A percentile compares a stretch with the other conserved stretches of the same genome.
phyloP scores from a whole-genome alignment of 1,140 invertebrate genomes.

The Cecropterus lyciades region DNA sequence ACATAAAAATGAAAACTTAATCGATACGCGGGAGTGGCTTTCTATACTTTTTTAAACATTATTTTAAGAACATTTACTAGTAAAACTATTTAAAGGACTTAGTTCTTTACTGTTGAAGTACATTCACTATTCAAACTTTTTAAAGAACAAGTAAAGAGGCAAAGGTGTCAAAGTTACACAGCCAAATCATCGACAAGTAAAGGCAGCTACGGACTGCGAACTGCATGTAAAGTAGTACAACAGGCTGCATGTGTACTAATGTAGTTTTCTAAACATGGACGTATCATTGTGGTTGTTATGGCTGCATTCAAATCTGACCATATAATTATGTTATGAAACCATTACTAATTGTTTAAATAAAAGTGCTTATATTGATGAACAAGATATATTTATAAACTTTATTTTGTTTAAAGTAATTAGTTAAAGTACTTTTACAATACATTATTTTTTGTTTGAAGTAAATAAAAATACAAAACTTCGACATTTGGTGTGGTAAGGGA shows the following conservation, averaged over 20 bases:
- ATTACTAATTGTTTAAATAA: too few relatives aligned
- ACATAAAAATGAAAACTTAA: too few relatives aligned
- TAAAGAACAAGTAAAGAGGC: background rate
- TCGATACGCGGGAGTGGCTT: too few relatives aligned
- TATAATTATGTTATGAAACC: conserved; percentile 34
- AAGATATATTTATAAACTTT: conserved; percentile 12
- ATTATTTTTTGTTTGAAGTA: too few relatives aligned
- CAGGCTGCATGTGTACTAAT: background rate
- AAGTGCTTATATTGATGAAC: conserved; percentile 7
- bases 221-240: conserved; percentile 33
- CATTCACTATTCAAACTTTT: background rate
- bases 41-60: too few relatives aligned
- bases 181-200: conserved; percentile 29
- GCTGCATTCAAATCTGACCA: conserved; percentile 35
- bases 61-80: too few relatives aligned
- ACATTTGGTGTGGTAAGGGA: too few relatives aligned
- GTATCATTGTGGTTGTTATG: conserved; percentile 42
- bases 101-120: too few relatives aligned
- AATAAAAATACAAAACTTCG: too few relatives aligned
- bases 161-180: conserved; percentile 17
- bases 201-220: conserved; percentile 29
- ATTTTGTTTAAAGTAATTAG: background rate
- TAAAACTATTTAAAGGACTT: too few relatives aligned
- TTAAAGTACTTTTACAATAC: background rate
- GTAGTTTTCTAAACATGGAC: conserved; percentile 47